phyloP scores from a whole-genome alignment of 1,140 invertebrate genomes.

The Sitophilus oryzae region DNA sequence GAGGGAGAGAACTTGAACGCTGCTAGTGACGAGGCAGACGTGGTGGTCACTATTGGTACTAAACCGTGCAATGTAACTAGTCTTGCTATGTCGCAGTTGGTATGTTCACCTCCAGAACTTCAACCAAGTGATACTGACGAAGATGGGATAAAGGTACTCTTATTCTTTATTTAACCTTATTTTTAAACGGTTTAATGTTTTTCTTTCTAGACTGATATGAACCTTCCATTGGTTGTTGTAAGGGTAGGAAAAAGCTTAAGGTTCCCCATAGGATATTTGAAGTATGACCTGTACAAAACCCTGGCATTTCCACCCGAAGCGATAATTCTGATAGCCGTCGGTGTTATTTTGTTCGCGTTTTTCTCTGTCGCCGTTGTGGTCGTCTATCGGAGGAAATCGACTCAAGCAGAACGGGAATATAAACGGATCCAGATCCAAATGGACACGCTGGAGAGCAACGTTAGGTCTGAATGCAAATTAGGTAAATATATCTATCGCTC shows the following conservation, averaged over 20 bases:
- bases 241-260: constrained; percentile 79
- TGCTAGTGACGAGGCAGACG: constrained; percentile 87
- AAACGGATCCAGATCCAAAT: constrained; percentile 98
- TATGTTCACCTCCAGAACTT: constrained; percentile 81
- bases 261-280: constrained; percentile 81
- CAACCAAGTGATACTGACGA: constrained; percentile 85
- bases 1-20: constrained; percentile 89
- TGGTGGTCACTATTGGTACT: constrained; percentile 87
- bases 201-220: constrained; percentile 52
- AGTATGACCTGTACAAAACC: constrained; percentile 80
- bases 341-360: constrained; percentile 75
- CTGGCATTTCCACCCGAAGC: constrained; percentile 83
- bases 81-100: constrained; percentile 77
- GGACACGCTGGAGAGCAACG: constrained; percentile 98
- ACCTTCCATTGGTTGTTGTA: constrained; percentile 83
- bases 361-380: constrained; percentile 81
- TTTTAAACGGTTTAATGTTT: background rate
- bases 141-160: constrained; percentile 60
- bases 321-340: constrained; percentile 76
- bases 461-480: constrained; percentile 95
- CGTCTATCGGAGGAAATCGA: constrained; percentile 85
- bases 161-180: background rate
- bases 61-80: constrained; percentile 89
- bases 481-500: too few species aligned
- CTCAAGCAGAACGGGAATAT: constrained; percentile 91